Evolutionary conservation across 2,113 vertebrate species (phyloP).

Genomic region (Coryphaenoides rupestris): DNA sequence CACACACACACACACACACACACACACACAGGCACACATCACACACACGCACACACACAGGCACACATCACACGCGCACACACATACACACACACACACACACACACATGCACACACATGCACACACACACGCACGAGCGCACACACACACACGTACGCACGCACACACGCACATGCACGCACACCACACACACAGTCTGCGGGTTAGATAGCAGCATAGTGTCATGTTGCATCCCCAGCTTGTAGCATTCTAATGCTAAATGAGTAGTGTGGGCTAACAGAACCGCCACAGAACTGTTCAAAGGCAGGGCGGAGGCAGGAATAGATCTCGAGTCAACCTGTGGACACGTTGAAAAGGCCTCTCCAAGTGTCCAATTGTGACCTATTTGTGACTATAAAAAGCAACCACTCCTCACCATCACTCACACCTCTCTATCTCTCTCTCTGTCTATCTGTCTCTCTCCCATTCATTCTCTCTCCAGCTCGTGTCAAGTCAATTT

Average conservation of each 20-base stretch:
- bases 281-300: too few species aligned
- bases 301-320: not conserved
- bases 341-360: too few species aligned
- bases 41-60: constrained; percentile 8
- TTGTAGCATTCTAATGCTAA: constrained; percentile 37
- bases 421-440: too few species aligned
- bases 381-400: too few species aligned
- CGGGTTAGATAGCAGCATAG: constrained; percentile 36
- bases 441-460: too few species aligned
- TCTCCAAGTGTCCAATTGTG: too few species aligned
- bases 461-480: too few species aligned
- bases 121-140: constrained; percentile 5
- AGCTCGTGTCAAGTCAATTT: too few species aligned
- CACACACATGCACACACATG: constrained; percentile 9
- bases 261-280: constrained; percentile 20
- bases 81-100: constrained; percentile 12
- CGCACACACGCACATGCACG: constrained; percentile 7
- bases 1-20: constrained; percentile 12
- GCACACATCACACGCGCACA: constrained; percentile 12
- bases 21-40: constrained; percentile 9
- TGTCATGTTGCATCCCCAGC: constrained; percentile 43
- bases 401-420: too few species aligned
- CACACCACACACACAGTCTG: constrained; percentile 19
- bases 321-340: too few species aligned
- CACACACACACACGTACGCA: constrained; percentile 5